Percentiles rank a stretch among this genome's conserved stretches.
Evolutionary conservation across 1,140 invertebrate genomes (phyloP).

Genomic region (Pararge aegeria): DNA sequence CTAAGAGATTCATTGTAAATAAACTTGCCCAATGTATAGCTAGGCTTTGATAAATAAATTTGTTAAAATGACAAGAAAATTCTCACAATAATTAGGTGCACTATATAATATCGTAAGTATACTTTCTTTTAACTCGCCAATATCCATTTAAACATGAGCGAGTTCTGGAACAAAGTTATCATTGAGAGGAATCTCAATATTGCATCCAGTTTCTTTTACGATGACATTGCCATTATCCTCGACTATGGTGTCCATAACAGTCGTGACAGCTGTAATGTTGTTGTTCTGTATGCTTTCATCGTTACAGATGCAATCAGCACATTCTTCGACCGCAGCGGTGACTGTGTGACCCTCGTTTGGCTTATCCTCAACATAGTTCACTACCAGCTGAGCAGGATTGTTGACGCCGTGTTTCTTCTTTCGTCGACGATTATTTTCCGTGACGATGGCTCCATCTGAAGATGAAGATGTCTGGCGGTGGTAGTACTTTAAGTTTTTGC

Average conservation of each 20-base stretch:
- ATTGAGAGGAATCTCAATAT: constrained; percentile 28
- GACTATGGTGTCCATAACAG: constrained; percentile 40
- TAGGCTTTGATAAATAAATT: no score
- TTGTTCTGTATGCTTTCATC: constrained; percentile 41
- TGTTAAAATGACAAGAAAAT: no score
- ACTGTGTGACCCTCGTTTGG: constrained; percentile 23
- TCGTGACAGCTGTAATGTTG: constrained; percentile 30
- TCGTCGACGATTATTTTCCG: constrained; percentile 27
- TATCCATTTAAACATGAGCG: constrained; percentile 41
- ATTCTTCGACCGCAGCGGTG: constrained; percentile 25
- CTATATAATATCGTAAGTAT: no score
- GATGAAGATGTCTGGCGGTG: constrained; percentile 64
- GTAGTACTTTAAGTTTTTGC: constrained; percentile 52
- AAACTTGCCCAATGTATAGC: no score
- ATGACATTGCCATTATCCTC: constrained; percentile 55
- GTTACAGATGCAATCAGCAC: constrained; percentile 28
- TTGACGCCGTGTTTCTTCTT: constrained; percentile 30
- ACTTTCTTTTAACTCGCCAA: no score
- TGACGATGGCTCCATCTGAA: constrained; percentile 41
- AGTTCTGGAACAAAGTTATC: constrained; percentile 42
- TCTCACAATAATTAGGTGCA: no score
- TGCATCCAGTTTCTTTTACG: constrained; percentile 28
- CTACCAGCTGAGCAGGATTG: constrained; percentile 36
- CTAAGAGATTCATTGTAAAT: no score
- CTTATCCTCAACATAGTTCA: constrained; percentile 38